Base-by-base conservation (phyloP, 2,888 invertebrate species). In the Andrena flavipes region DNA sequence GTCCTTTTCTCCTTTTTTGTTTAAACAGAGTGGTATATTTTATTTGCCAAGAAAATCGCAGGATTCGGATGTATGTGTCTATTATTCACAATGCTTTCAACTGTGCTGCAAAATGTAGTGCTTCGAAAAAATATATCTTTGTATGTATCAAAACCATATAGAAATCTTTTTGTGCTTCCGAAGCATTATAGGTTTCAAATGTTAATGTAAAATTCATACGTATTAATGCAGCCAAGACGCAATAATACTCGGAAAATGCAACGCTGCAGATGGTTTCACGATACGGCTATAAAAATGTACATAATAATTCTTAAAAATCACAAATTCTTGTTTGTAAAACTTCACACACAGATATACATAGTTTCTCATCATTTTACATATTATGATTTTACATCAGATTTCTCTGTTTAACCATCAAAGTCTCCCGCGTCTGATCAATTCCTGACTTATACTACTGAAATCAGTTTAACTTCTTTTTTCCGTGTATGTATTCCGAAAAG, bases 381-480 rank as follows among this genome's bases (percentile, higher is more conserved):
- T 26, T 23, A 56, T 26, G 1, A 26, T 10, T 10, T 56, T 26
- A 23, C 26, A 42, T 3, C 13, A 20, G 16, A 4, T 7, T n/a
- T 65, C 16, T 1, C 16, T 42, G 42, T 16, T 16, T 16, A 4
- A 42, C 1, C 13, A 42, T 42, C 42, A 13, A 8, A 33, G 42
- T 42, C 42, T 4, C 0, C 3, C 5, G 23, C n/a, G 63, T 23
- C 63, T 29, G 51, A 51, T 13, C 7, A 51, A 72, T 35, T 33
- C 23, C 10, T 7, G 13, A 54, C 30, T n/a, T 20, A 51, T 54
- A 54, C 72, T 72, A 72, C 63, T 63, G 23, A 33, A 4, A 23
- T 8, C 1, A 0, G 23, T 8, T 20, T 26, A 56, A 56, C 20
- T 56, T 23, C 4, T 26, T 13, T 56, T 26, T 13, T 26, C 23